These are phyloP conservation scores for Eretmochelys imbricata DNA, from an alignment of 2,113 vertebrate species.

Conservation along the genomic window DNA sequence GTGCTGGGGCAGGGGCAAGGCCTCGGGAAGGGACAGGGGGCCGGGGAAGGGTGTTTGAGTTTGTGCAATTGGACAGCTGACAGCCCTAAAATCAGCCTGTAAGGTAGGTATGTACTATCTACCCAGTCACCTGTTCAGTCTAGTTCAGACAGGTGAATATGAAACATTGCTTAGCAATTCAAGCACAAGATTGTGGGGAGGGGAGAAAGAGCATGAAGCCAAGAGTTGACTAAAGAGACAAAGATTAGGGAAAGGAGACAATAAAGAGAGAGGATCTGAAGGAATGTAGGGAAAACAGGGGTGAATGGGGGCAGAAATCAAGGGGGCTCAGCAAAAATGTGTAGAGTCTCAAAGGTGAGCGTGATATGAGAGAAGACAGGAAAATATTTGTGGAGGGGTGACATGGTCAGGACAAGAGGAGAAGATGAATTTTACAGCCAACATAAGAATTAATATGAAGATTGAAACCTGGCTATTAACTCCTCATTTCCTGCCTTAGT, in stretches of 20 bases:
- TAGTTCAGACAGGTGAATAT: background rate
- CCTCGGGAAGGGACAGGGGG: no score
- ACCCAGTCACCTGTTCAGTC: accelerated
- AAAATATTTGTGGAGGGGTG: background rate
- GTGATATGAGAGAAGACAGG: background rate
- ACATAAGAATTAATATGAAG: background rate
- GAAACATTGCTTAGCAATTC: background rate
- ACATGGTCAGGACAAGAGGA: background rate
- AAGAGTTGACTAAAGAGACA: background rate
- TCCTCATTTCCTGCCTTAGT: background rate
- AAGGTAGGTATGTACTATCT: background rate
- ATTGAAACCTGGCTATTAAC: background rate
- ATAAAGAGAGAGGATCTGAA: background rate
- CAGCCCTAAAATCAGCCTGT: background rate
- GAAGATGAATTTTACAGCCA: background rate
- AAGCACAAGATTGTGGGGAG: background rate
- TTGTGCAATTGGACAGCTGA: no score
- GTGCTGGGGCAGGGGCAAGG: no score
- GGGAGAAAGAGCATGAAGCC: background rate
- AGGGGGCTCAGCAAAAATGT: background rate
- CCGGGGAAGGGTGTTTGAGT: no score
- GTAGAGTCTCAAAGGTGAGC: background rate
- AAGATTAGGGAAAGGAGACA: background rate
- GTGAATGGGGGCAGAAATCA: background rate
- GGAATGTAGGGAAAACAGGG: background rate